These are phyloP conservation scores for Cydia splendana DNA, from an alignment of 1,140 invertebrate genomes.

Conservation along the genomic window DNA sequence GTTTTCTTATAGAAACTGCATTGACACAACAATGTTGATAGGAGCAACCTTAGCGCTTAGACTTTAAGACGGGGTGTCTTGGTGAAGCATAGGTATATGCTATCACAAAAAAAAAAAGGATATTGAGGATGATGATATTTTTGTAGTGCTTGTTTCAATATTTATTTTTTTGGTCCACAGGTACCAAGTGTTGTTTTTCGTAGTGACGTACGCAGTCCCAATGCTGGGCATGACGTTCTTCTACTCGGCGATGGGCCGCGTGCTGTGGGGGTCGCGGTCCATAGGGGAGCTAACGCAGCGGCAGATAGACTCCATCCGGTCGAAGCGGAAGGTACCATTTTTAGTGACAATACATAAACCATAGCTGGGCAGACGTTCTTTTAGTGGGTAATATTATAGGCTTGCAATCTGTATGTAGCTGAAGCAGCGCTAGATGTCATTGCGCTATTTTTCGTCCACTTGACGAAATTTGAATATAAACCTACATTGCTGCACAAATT, in stretches of 20 bases:
- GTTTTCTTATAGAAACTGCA: too few relatives aligned
- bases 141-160: not conserved
- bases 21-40: too few relatives aligned
- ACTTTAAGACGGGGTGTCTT: too few relatives aligned
- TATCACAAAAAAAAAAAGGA: not conserved
- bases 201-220: conserved; percentile 95
- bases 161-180: conserved; percentile 79
- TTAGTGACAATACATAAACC: too few relatives aligned
- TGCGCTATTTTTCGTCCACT: too few relatives aligned
- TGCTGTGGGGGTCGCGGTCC: conserved; percentile 89
- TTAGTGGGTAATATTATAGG: too few relatives aligned
- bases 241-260: conserved; percentile 90
- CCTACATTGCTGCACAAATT: too few relatives aligned
- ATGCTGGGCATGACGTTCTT: conserved; percentile 93
- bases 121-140: not conserved
- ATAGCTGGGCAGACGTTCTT: too few relatives aligned
- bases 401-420: too few relatives aligned
- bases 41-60: too few relatives aligned
- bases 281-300: conserved; percentile 94
- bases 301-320: conserved; percentile 91
- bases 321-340: conserved; percentile 90
- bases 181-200: conserved; percentile 92
- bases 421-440: too few relatives aligned
- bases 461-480: too few relatives aligned
- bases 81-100: not conserved